A percentile compares a stretch with the other conserved stretches of the same genome.
Evolutionary conservation across 2,888 invertebrate genomes (phyloP).

Genomic region (Drosophila mettleri): DNA sequence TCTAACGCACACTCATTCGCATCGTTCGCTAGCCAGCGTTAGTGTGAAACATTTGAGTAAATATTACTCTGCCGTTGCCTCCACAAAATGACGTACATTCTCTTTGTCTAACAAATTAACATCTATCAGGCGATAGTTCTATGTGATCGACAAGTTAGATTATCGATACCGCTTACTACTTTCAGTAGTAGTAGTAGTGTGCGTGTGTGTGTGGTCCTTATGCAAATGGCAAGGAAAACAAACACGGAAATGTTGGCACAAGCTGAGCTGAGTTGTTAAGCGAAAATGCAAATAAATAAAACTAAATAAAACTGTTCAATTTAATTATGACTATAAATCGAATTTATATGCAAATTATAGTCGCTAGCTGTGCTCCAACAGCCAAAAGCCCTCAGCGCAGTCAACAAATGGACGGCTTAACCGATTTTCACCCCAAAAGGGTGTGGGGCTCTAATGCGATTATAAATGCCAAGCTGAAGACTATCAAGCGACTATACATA

Average conservation of each 20-base stretch:
- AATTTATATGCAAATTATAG: slow-evolving; percentile 67
- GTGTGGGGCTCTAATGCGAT: slow-evolving; percentile 62
- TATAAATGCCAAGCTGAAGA: slow-evolving; percentile 20
- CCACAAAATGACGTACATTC: slow-evolving; percentile 56
- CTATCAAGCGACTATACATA: slow-evolving; percentile 1
- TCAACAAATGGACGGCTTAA: slow-evolving; percentile 20
- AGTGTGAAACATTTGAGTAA: slow-evolving; percentile 68
- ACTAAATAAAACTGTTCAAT: slow-evolving; percentile 65
- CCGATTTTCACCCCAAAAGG: slow-evolving; percentile 45
- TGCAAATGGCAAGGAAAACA: slow-evolving; percentile 33
- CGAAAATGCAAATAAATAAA: slow-evolving; percentile 63
- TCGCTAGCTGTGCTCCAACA: slow-evolving; percentile 31
- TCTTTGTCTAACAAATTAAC: slow-evolving; percentile 68
- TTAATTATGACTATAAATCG: slow-evolving; percentile 71
- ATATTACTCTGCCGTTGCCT: slow-evolving; percentile 36
- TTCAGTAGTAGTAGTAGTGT: too few relatives aligned
- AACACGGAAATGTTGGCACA: slow-evolving; percentile 65
- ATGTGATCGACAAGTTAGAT: slow-evolving; percentile 5
- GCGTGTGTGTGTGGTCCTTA: slow-evolving; percentile 55
- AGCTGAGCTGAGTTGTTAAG: slow-evolving; percentile 20
- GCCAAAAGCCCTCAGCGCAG: slow-evolving; percentile 16
- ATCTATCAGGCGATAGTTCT: slow-evolving; percentile 32
- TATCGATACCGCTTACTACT: slow-evolving; percentile 2
- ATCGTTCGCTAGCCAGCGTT: slow-evolving; percentile 22
- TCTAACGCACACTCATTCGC: slow-evolving; percentile 30